phyloP scores from a whole-genome alignment of 2,888 invertebrate species.

The Cacoxenus indagator region DNA sequence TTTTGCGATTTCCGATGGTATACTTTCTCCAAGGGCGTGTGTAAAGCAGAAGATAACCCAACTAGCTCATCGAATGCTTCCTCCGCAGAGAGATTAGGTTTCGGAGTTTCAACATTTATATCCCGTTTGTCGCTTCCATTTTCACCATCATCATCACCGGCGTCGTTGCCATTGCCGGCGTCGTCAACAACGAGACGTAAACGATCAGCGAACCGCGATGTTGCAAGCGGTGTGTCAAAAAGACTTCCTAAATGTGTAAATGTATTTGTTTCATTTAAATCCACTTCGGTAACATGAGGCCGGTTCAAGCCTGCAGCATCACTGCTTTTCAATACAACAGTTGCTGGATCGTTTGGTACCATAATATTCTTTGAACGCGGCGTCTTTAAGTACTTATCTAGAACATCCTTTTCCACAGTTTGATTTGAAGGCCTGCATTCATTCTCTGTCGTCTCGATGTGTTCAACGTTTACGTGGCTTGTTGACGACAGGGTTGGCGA shows the following conservation, averaged over 20 bases:
- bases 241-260: constrained; percentile 58
- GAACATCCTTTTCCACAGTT: constrained; percentile 33
- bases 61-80: constrained; percentile 50
- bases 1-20: constrained; percentile 34
- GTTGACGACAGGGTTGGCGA: constrained; percentile 20
- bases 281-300: constrained; percentile 54
- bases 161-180: neutral
- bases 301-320: constrained; percentile 42
- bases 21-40: constrained; percentile 37
- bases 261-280: constrained; percentile 52
- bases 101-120: neutral
- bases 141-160: neutral
- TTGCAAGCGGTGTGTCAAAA: constrained; percentile 53
- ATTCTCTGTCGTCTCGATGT: neutral
- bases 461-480: neutral
- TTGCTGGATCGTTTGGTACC: constrained; percentile 64
- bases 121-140: neutral
- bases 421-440: constrained; percentile 18
- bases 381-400: constrained; percentile 61
- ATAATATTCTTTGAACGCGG: constrained; percentile 64
- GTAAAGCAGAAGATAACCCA: constrained; percentile 44
- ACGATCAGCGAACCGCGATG: constrained; percentile 31
- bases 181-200: too few relatives aligned
- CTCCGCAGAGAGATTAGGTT: constrained; percentile 40
- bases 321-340: constrained; percentile 55